phyloP scores from a whole-genome alignment of 2,888 invertebrate species.

The Tortricodes alternella region DNA sequence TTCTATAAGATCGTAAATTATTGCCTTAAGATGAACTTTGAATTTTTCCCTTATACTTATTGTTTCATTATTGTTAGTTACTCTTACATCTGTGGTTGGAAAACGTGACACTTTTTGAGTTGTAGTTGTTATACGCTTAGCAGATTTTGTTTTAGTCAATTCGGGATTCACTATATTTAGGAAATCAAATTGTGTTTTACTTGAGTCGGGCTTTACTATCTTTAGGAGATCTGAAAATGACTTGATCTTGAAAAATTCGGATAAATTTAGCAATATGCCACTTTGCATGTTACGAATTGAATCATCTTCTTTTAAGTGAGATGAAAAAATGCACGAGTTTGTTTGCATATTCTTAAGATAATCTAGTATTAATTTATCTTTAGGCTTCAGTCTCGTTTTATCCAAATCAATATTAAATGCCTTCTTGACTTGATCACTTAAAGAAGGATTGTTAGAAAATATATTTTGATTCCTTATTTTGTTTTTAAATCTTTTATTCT shows the following conservation, averaged over 20 bases:
- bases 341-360: constrained; percentile 60
- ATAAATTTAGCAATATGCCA: constrained; percentile 62
- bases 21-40: constrained; percentile 63
- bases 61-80: constrained; percentile 34
- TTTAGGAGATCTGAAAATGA: constrained; percentile 64
- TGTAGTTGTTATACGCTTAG: constrained; percentile 28
- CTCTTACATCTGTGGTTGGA: background rate
- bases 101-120: constrained; percentile 20
- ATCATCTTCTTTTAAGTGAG: constrained; percentile 17
- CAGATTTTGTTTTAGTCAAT: constrained; percentile 26
- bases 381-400: constrained; percentile 51
- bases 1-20: constrained; percentile 64
- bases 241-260: constrained; percentile 69
- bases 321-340: constrained; percentile 54
- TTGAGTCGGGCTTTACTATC: constrained; percentile 41
- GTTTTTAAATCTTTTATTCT: constrained; percentile 47
- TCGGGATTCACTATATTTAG: constrained; percentile 49
- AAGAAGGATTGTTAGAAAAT: constrained; percentile 39
- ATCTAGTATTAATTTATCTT: constrained; percentile 67
- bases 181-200: constrained; percentile 34
- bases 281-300: constrained; percentile 46
- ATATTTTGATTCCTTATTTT: constrained; percentile 47
- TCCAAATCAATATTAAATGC: constrained; percentile 49
- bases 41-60: constrained; percentile 58
- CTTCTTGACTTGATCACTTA: constrained; percentile 48